Percentiles rank a stretch among this genome's conserved stretches.
These are phyloP conservation scores for Steinernema feltiae DNA, from an alignment of 1,140 invertebrate species.

Conservation along the genomic window DNA sequence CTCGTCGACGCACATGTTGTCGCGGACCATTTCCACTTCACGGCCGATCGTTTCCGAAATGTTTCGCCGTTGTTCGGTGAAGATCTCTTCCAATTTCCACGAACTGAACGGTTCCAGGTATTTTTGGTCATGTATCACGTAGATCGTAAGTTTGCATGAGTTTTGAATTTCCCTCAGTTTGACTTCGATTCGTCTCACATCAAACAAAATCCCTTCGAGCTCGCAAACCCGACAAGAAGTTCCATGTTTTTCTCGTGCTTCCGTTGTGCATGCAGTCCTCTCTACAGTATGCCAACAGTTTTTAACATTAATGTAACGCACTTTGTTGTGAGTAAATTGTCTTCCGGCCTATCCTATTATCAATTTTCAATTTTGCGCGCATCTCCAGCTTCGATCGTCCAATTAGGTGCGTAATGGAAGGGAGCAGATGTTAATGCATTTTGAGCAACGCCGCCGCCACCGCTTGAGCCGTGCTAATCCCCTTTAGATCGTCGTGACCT, in stretches of 20 bases:
- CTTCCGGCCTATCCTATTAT: not conserved
- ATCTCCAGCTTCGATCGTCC: not conserved
- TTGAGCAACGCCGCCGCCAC: constrained; percentile 8
- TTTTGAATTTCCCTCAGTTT: not conserved
- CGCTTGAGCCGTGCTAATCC: constrained; percentile 4
- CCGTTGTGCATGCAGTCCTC: too few relatives aligned
- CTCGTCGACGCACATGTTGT: too few relatives aligned
- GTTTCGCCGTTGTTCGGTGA: too few relatives aligned
- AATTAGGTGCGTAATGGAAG: constrained; percentile 8
- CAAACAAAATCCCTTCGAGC: too few relatives aligned
- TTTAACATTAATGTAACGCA: not conserved
- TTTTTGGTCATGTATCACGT: constrained; percentile 78
- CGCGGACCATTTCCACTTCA: too few relatives aligned
- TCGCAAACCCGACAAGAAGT: too few relatives aligned
- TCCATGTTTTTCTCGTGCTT: too few relatives aligned
- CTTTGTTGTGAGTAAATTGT: not conserved
- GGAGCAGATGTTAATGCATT: constrained; percentile 11
- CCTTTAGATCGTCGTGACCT: constrained; percentile 1
- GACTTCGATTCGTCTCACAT: not conserved
- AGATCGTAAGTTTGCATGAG: constrained; percentile 60
- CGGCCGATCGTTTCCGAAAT: too few relatives aligned
- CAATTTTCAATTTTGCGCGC: not conserved
- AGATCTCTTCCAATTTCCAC: too few relatives aligned
- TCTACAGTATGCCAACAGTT: too few relatives aligned
- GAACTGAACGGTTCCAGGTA: constrained; percentile 20